Percentiles rank a stretch among this genome's conserved stretches.
Evolutionary conservation across 2,113 vertebrate genomes (phyloP).

Genomic region (Tylochromis polylepis): DNA sequence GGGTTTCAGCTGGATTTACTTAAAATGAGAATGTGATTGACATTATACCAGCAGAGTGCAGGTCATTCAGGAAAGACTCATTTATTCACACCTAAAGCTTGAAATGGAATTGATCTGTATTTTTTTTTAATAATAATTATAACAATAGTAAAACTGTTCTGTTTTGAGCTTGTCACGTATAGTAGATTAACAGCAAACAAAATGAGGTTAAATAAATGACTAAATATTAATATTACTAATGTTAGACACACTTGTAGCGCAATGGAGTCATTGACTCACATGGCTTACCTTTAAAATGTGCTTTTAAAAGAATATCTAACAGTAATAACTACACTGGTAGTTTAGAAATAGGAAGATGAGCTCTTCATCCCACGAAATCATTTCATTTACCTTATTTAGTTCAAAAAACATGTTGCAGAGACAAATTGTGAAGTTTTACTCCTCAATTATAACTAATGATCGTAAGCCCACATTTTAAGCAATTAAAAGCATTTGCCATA

Average conservation of each 20-base stretch:
- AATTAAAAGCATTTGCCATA: neutral
- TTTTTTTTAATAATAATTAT: neutral
- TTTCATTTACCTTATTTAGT: neutral
- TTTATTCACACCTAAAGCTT: neutral
- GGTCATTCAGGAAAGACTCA: neutral
- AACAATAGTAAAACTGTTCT: neutral
- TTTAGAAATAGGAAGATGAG: neutral
- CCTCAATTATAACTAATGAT: neutral
- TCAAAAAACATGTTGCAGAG: neutral
- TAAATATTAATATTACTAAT: neutral
- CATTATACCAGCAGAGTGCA: neutral
- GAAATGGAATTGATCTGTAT: neutral
- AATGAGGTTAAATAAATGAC: neutral
- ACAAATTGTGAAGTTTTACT: neutral
- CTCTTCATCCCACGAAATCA: neutral
- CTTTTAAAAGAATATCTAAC: neutral
- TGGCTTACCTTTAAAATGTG: neutral
- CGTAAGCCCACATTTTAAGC: neutral
- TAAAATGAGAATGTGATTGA: neutral
- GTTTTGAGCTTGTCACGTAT: neutral
- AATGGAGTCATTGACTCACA: too few relatives aligned
- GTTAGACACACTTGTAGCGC: neutral
- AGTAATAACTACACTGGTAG: too few relatives aligned
- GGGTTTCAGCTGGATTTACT: conserved; percentile 17
- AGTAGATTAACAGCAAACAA: neutral